Conservation (phyloP, 2,797 vertebrate genomes). For the Gorsachius magnificus region DNA sequence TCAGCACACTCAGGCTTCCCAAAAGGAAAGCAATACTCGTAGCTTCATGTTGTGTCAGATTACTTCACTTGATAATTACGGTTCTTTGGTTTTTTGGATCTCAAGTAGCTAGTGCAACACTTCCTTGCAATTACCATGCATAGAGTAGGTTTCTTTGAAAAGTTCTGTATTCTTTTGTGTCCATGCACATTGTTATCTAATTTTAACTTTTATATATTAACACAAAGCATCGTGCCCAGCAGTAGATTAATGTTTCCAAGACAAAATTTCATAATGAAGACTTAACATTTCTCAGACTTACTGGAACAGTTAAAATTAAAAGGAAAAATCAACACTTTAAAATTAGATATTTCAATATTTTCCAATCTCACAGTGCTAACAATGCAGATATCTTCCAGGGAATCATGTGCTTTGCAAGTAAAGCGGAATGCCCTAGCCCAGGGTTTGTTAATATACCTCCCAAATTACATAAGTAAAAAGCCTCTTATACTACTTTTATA, state of each 20-base stretch:
- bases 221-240: neutral
- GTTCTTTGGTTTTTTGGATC: neutral
- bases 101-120: constrained; percentile 9
- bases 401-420: neutral
- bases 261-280: neutral
- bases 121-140: neutral
- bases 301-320: neutral
- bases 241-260: constrained; percentile 16
- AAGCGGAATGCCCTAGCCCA: neutral
- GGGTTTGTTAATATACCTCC: neutral
- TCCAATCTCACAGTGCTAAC: neutral
- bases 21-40: neutral
- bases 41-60: neutral
- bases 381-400: neutral
- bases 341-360: neutral
- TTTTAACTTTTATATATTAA: constrained; percentile 31
- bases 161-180: constrained; percentile 43
- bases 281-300: neutral
- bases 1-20: neutral
- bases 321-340: neutral
- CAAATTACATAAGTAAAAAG: neutral
- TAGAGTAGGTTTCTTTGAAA: constrained; percentile 12
- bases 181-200: constrained; percentile 43
- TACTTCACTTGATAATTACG: neutral
- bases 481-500: neutral